These are phyloP conservation scores for Cyprinodon diabolis DNA, from an alignment of 2,797 vertebrate genomes.

Conservation along the genomic window DNA sequence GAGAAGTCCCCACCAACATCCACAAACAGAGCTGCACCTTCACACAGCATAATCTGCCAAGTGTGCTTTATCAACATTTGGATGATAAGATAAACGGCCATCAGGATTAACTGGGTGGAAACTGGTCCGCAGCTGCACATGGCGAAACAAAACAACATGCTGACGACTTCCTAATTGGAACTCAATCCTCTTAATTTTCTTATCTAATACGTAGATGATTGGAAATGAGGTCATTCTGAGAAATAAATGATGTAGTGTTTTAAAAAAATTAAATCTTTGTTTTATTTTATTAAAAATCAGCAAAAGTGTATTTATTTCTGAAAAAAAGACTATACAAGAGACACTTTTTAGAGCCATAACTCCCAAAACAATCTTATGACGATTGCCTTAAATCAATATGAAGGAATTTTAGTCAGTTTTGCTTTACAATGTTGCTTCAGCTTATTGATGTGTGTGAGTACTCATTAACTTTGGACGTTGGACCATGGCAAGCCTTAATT, in stretches of 20 bases:
- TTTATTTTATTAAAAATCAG: background rate
- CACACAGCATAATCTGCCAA: constrained; percentile 33
- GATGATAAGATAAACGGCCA: constrained; percentile 43
- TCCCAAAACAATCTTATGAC: background rate
- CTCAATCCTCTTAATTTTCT: constrained; percentile 6
- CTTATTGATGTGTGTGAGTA: background rate
- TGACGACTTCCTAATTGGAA: constrained; percentile 6
- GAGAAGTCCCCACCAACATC: constrained; percentile 67
- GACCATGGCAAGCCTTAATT: background rate
- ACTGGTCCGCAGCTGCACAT: constrained; percentile 23
- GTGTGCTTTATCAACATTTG: constrained; percentile 45
- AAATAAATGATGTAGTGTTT: background rate
- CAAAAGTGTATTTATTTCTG: background rate
- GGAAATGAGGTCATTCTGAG: background rate
- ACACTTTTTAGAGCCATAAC: background rate
- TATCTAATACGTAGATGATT: background rate
- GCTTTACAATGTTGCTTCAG: background rate
- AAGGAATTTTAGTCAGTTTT: background rate
- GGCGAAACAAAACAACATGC: constrained; percentile 20
- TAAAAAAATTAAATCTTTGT: background rate
- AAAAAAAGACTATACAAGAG: background rate
- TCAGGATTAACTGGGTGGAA: constrained; percentile 31
- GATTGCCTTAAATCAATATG: background rate
- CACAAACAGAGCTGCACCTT: constrained; percentile 44
- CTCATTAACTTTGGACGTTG: background rate